phyloP scores from a whole-genome alignment of 2,113 vertebrate species.

The Ceuthmochares aereus region DNA sequence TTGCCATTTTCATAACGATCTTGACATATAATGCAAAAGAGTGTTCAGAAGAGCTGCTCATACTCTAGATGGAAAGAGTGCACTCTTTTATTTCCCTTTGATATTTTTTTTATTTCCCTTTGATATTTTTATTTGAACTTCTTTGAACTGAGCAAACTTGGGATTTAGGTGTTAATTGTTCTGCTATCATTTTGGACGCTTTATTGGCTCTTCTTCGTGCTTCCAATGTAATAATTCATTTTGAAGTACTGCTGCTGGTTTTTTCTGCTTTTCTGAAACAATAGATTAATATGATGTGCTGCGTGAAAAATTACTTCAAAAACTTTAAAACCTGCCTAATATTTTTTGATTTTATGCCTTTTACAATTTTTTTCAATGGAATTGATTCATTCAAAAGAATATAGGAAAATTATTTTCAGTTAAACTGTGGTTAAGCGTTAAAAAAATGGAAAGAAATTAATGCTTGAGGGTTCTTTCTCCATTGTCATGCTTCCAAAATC shows the following conservation, averaged over 20 bases:
- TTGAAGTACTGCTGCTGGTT: background rate
- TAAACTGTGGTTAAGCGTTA: background rate
- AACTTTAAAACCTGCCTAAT: background rate
- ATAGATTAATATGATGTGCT: background rate
- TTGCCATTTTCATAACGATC: background rate
- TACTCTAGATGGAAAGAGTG: background rate
- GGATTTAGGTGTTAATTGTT: background rate
- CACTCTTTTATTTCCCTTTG: background rate
- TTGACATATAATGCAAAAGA: background rate
- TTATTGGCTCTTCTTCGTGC: background rate
- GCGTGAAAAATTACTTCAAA: background rate
- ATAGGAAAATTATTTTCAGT: background rate
- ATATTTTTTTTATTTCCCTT: background rate
- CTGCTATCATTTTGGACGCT: accelerated
- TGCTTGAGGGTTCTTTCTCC: background rate
- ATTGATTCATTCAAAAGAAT: background rate
- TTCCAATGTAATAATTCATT: background rate
- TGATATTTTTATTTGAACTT: background rate
- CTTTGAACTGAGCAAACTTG: background rate
- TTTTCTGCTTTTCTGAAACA: background rate
- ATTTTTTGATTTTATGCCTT: background rate
- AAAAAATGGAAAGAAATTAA: background rate
- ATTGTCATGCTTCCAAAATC: background rate
- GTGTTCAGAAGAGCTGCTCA: background rate
- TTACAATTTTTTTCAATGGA: background rate